Evolutionary conservation across 2,113 vertebrate genomes (phyloP), one percentile per base, ranked within the genome.

Genomic region (Cavia porcellus): DNA sequence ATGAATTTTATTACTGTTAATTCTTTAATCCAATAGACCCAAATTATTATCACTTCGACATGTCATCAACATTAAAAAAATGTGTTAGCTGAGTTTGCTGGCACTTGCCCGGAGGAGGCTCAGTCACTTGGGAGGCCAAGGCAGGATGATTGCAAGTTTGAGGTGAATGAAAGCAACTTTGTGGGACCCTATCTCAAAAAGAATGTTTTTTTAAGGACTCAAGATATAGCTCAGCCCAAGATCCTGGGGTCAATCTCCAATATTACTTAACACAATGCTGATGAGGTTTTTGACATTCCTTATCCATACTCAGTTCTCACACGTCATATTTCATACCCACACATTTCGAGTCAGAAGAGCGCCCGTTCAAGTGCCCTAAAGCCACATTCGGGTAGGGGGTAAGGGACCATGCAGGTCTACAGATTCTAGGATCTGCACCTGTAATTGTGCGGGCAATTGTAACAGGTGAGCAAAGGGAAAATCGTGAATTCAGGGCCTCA

Each of bases 401-500:
- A 35, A 38, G 8, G 20, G 8, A 42, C 3, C 5, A 10, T 0
- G 0, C 14, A 47, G 15, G 4, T 85, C n/a, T 45, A 28, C 7
- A 47, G 9, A 47, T 0, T 50, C 66, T 2, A 59, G 55, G 79
- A 42, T 47, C 2, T 7, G 45, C 32, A 52, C 15, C 68, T 0
- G 0, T 13, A 13, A 28, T 35, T 38, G 28, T 68, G 24, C 64
- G 52, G 72, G 57, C 74, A 28, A 20, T 20, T 5, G 15, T 0
- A 52, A 14, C 74, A 0, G 17, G 6, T 20, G 4, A 38, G 22
- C 30, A 38, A 62, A 95, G 70, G 52, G 7, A 74, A 59, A 79
- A 42, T 66, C 19, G 22, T 12, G 7, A 17, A 22, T 0, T 7
- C 25, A 7, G 5, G 3, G 38, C 32, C 55, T 52, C 25, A 8